Evolutionary conservation across 2,888 invertebrate genomes (phyloP), one percentile per base, ranked within the genome.

Genomic region (Cactoblastis cactorum): DNA sequence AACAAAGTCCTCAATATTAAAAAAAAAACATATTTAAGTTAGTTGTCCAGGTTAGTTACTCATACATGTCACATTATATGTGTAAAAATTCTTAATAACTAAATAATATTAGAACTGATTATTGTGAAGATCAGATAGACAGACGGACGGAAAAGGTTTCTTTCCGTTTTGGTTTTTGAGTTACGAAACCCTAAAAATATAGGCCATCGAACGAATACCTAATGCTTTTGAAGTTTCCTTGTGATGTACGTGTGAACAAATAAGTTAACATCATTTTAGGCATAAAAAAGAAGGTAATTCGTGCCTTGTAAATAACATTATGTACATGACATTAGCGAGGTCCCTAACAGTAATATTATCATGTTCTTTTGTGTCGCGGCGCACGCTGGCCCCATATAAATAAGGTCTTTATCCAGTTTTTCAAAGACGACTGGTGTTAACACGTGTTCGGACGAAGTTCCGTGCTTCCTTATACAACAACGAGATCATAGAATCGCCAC

Each of bases 381-480:
- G 79, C 74, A 87, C 87, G 87, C 80, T 80, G 69, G 82, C 73
- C 82, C 81, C 86, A 88, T 86, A 88, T 81, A 87, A 87, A 88
- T 86, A 86, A 84, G 88, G 79, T 75, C 69, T 74, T 83, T 85
- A 85, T 80, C 77, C 80, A 83, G 77, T 87, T 86, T 83, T 88
- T 86, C 83, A 82, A 84, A 87, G 84, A 81, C 71, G 80, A 80
- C 67, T 76, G 77, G 71, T 81, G 87, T 81, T 83, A 87, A 86
- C 87, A 86, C 85, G 79, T 86, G 85, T 83, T 80, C 67, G 74
- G 64, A 69, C 71, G 64, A 81, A 83, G 77, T 82, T 83, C 77
- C 74, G 67, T 9, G 15, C 15, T 37, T 9, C 37, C 14, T 14
- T 6, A 14, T 8, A 37, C 15, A 37, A 37, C 17, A 37, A 37